These are phyloP conservation scores for Hirtodrosophila trivittata DNA, from an alignment of 2,888 invertebrate genomes.

Conservation along the genomic window DNA sequence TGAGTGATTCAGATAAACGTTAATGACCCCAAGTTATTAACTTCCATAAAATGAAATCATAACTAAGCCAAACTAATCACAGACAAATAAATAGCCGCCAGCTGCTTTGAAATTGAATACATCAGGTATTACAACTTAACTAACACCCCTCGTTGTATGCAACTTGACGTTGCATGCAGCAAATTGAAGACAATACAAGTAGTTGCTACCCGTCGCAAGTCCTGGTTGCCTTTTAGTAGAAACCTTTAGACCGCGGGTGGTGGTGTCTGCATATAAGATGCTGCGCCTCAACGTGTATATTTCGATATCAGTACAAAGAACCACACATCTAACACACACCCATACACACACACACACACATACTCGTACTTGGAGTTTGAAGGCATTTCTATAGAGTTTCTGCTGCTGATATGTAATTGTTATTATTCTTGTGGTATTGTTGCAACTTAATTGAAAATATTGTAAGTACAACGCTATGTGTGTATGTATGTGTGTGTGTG, in stretches of 20 bases:
- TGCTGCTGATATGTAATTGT: conserved; percentile 64
- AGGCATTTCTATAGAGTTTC: conserved; percentile 31
- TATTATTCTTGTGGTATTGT: conserved; percentile 75
- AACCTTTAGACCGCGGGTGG: conserved; percentile 40
- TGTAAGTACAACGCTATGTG: conserved; percentile 53
- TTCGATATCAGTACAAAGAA: no score
- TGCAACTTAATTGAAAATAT: conserved; percentile 78
- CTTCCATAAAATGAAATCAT: no score
- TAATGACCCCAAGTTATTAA: conserved; percentile 45
- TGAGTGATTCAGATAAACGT: conserved; percentile 40
- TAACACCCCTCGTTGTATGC: conserved; percentile 3
- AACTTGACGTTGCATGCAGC: conserved; percentile 21
- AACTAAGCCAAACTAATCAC: no score
- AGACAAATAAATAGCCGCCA: no score
- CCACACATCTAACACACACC: no score
- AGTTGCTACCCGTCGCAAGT: conserved; percentile 10
- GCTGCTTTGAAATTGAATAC: no score
- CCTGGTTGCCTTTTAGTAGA: conserved; percentile 22
- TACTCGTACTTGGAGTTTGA: conserved; percentile 34
- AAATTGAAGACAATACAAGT: conserved; percentile 28
- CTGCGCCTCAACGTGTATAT: conserved; percentile 13
- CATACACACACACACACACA: conserved; percentile 9
- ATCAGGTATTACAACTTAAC: conserved; percentile 24
- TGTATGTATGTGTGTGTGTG: conserved; percentile 42
- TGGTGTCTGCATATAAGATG: no score